Evolutionary conservation across 2,888 invertebrate species (phyloP).

Genomic region (Amaurobius ferox): DNA sequence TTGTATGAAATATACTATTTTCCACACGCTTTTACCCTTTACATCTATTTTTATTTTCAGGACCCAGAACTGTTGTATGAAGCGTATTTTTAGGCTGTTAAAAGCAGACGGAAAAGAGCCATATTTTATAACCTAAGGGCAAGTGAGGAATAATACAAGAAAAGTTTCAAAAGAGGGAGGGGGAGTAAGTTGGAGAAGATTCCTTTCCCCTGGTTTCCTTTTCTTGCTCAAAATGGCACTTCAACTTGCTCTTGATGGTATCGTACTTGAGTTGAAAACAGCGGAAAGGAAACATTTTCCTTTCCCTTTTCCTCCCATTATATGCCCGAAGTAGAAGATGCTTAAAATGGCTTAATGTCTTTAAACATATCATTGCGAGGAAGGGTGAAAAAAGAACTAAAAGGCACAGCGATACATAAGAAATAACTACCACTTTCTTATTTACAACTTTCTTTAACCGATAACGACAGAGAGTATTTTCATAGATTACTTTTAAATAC

Average conservation of each 20-base stretch:
- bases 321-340: too few relatives aligned
- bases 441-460: too few relatives aligned
- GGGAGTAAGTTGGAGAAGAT: not conserved
- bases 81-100: constrained; percentile 22
- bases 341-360: too few relatives aligned
- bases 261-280: constrained; percentile 47
- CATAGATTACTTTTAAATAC: too few relatives aligned
- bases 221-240: constrained; percentile 29
- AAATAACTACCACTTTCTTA: too few relatives aligned
- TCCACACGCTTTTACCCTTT: too few relatives aligned
- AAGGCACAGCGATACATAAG: too few relatives aligned
- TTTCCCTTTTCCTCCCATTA: too few relatives aligned
- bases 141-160: constrained; percentile 51
- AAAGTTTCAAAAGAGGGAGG: constrained; percentile 35
- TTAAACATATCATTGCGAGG: too few relatives aligned
- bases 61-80: constrained; percentile 27
- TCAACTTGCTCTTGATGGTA: constrained; percentile 46
- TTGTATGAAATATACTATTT: too few relatives aligned
- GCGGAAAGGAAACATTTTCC: constrained; percentile 1
- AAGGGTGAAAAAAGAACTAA: too few relatives aligned
- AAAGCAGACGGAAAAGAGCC: constrained; percentile 65
- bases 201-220: not conserved
- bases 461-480: too few relatives aligned
- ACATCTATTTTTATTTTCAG: constrained; percentile 20
- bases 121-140: constrained; percentile 57